Evolutionary conservation across 2,888 invertebrate genomes (phyloP), one percentile per base, ranked within the genome.

Genomic region (Autographa gamma): DNA sequence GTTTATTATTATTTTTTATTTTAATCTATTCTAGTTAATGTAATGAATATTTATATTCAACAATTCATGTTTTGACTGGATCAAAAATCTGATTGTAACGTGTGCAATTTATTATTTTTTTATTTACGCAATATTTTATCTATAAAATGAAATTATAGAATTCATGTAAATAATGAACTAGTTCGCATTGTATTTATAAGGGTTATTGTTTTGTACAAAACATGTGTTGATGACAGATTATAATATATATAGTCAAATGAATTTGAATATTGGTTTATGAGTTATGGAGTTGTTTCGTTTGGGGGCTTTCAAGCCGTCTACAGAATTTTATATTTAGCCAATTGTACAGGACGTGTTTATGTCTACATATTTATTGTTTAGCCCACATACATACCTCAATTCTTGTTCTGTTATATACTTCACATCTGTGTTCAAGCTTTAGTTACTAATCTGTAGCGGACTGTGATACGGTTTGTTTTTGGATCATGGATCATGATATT

Each of bases 31-130:
- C 88, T 85, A 84, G 83, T 88, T 81, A 86, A 82, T 81, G 38
- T 81, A 85, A 86, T 80, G 79, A 52, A 82, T 82, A 83, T 87
- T 82, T 87, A 86, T 85, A 85, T 87, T 85, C 81, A 86, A 79
- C 84, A 82, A 81, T 82, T 81, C 79, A 84, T 85, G 86, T 91
- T 94, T 95, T 95, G 95, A 95, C 94, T 94, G 95, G 95, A 95
- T 95, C 95, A 95, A 94, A 93, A 76, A 89, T 89, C 90, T 94
- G 93, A 94, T 94, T 93, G 92, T 90, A 89, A 91, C 84, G 80
- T 88, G 93, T 93, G 93, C 93, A 93, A 93, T 91, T 91, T 89
- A 88, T 90, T 85, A 62, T 73, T 77, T 74, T 88, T 89, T 87
- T 86, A 85, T 88, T 88, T 88, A 89, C 80, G 85, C 79, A 82